phyloP scores from a whole-genome alignment of 2,888 invertebrate genomes.

The Xanthostigma xanthostigma region DNA sequence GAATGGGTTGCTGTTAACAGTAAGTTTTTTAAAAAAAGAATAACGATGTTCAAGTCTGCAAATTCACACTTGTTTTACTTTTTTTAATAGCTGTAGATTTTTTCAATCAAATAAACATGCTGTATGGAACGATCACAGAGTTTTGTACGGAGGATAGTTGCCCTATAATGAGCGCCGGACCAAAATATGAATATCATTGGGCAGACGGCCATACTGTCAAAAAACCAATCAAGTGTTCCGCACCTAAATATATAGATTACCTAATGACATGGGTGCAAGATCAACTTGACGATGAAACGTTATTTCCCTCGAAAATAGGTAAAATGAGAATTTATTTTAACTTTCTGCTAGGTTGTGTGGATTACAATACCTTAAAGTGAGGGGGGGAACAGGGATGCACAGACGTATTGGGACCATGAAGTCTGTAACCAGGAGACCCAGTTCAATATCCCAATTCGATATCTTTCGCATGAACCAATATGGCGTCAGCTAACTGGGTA shows the following conservation, averaged over 20 bases:
- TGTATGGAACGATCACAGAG: constrained; percentile 99
- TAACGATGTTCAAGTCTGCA: not conserved
- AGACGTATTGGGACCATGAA: no score
- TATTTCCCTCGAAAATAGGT: constrained; percentile 97
- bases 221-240: constrained; percentile 97
- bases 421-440: no score
- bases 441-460: no score
- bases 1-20: constrained; percentile 99
- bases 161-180: constrained; percentile 97
- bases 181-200: constrained; percentile 99
- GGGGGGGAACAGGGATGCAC: no score
- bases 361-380: no score
- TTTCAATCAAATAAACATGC: constrained; percentile 99
- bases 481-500: no score
- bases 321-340: constrained; percentile 13
- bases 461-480: no score
- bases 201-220: constrained; percentile 96
- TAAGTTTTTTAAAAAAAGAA: constrained; percentile 36
- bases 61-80: constrained; percentile 3
- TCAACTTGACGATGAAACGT: constrained; percentile 93
- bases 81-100: constrained; percentile 84
- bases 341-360: no score
- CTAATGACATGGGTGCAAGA: constrained; percentile 99
- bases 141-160: constrained; percentile 96
- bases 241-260: constrained; percentile 98